Percentiles rank a stretch among this genome's conserved stretches.
These are phyloP conservation scores for Sebastes hubbsi DNA, from an alignment of 2,797 vertebrate species.

Conservation along the genomic window DNA sequence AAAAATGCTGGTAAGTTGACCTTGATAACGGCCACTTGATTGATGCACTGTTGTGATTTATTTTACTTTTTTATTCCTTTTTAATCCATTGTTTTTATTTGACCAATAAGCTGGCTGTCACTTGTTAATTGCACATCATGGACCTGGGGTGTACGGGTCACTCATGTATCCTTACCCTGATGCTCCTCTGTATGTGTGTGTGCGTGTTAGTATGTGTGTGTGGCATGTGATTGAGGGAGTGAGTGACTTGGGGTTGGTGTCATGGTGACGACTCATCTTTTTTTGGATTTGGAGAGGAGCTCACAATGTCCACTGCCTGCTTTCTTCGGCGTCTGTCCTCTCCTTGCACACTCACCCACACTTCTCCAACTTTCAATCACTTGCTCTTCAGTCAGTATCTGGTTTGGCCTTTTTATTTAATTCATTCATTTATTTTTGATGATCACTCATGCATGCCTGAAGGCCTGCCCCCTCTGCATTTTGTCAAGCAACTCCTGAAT, in stretches of 20 bases:
- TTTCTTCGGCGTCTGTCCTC: constrained; percentile 67
- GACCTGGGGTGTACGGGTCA: constrained; percentile 79
- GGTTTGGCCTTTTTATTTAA: constrained; percentile 32
- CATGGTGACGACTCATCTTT: constrained; percentile 50
- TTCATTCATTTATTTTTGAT: constrained; percentile 13
- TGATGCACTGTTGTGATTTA: constrained; percentile 83
- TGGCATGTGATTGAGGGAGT: constrained; percentile 27
- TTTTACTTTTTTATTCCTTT: constrained; percentile 44
- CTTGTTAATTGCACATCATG: constrained; percentile 82
- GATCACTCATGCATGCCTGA: constrained; percentile 73
- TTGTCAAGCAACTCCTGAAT: constrained; percentile 63
- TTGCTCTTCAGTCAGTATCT: constrained; percentile 53
- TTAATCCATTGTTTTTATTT: constrained; percentile 78
- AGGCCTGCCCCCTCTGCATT: constrained; percentile 73
- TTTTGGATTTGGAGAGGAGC: constrained; percentile 66
- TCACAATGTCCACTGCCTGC: constrained; percentile 76
- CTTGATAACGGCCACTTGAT: constrained; percentile 83
- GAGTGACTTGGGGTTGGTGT: constrained; percentile 55
- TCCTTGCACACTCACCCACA: constrained; percentile 68
- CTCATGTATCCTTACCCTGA: constrained; percentile 76
- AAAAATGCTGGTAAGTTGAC: constrained; percentile 90
- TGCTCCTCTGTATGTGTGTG: constrained; percentile 61
- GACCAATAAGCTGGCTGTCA: constrained; percentile 80
- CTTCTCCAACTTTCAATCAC: constrained; percentile 64
- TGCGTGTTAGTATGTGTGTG: constrained; percentile 10